Evolutionary conservation across 2,113 vertebrate species (phyloP), one percentile per base, ranked within the genome.

Genomic region (Rhynchomys soricoides): DNA sequence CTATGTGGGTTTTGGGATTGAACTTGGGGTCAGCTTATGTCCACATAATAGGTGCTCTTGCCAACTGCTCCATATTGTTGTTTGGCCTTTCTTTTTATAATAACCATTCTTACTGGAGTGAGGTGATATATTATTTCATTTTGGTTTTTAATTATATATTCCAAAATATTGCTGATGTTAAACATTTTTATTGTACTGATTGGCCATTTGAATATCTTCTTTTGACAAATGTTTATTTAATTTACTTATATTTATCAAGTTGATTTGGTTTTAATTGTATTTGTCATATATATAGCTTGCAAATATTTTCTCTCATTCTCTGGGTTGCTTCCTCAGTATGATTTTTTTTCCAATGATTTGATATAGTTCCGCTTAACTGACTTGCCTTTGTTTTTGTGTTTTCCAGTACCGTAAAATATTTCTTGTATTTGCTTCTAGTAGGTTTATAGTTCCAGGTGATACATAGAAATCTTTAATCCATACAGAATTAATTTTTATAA

Each of bases 401-500:
- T 73, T 62, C 37, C 13, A 24, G 4, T 83, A n/a, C 57, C 17
- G 26, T 74, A 19, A 62, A 64, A 17, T 12, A 24, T 40, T 59
- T 71, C 10, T 34, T 9, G 7, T 48, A 5, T 57, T 78, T 86
- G 68, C 31, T 48, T 79, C 12, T 70, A 52, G 5, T 70, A 87
- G 34, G 6, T 90, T 94, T 66, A 45, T 31, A 68, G 37, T 57
- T 94, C 50, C 1, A 3, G 19, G 21, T 29, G 21, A 52, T 66
- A 31, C 21, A 52, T 57, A 82, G 43, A 77, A 64, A 22, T 82
- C 7, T 81, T 94, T 66, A 75, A 26, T 55, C 9, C 31, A 68
- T 90, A 31, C 52, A 48, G 34, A 89, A 78, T 89, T 90, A 48
- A 75, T 73, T 90, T 83, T 73, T 94, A 45, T 45, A 89, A 50